phyloP scores from a whole-genome alignment of 1,140 invertebrate species.

The Ceratina calcarata region DNA sequence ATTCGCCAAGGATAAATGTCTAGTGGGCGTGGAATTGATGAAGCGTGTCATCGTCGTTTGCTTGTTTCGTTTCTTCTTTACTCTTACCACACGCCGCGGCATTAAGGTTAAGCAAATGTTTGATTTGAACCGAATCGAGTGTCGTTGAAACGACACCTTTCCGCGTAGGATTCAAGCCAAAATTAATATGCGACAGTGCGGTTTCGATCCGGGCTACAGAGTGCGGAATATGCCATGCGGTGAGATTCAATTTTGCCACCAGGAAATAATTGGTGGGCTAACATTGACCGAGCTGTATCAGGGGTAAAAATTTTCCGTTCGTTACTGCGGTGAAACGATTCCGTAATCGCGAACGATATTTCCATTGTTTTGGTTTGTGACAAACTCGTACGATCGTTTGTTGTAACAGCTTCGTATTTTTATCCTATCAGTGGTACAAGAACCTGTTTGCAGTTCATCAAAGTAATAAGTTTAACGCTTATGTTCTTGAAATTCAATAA shows the following conservation, averaged over 20 bases:
- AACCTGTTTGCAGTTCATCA: too few relatives aligned
- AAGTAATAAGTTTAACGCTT: too few relatives aligned
- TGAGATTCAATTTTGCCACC: neutral
- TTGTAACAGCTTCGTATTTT: too few relatives aligned
- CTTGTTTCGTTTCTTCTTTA: slow-evolving; percentile 26
- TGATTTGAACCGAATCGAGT: slow-evolving; percentile 46
- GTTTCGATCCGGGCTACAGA: slow-evolving; percentile 20
- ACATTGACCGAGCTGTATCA: neutral
- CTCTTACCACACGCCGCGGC: slow-evolving; percentile 4
- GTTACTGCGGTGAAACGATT: neutral
- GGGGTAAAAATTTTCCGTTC: slow-evolving; percentile 3
- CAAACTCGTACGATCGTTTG: too few relatives aligned
- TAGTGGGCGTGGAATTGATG: neutral
- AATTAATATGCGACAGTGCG: slow-evolving; percentile 51
- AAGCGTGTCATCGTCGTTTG: neutral
- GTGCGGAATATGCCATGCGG: neutral
- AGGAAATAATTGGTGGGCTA: slow-evolving; percentile 14
- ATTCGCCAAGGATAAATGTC: neutral
- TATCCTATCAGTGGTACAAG: too few relatives aligned
- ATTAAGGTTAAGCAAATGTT: slow-evolving; percentile 70
- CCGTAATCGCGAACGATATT: neutral
- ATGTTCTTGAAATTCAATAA: neutral
- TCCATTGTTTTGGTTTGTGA: too few relatives aligned
- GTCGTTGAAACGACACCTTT: slow-evolving; percentile 23
- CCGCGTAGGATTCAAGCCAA: slow-evolving; percentile 37